Evolutionary conservation across 2,113 vertebrate genomes (phyloP).

Genomic region (Lamprotornis superbus): DNA sequence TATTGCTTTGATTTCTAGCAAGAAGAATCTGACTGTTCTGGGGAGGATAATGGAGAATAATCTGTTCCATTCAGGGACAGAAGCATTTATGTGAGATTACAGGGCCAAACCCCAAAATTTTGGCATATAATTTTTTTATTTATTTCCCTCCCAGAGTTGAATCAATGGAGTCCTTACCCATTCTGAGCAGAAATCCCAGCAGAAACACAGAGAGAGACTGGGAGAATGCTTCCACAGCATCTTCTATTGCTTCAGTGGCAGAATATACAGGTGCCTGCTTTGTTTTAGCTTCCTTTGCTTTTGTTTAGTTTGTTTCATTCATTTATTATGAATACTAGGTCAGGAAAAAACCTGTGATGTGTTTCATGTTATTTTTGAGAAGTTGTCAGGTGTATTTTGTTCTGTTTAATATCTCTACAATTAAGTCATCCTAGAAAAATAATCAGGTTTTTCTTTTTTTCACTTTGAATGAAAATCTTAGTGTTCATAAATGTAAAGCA

Average conservation of each 20-base stretch:
- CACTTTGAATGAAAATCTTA: background rate
- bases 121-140: background rate
- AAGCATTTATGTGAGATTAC: background rate
- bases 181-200: constrained; percentile 87
- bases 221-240: constrained; percentile 92
- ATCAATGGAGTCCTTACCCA: constrained; percentile 88
- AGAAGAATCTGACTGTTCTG: background rate
- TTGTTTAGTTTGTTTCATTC: background rate
- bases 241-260: constrained; percentile 90
- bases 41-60: background rate
- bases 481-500: background rate
- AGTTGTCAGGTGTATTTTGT: background rate
- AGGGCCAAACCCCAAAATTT: background rate
- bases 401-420: background rate
- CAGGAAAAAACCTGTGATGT: background rate
- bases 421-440: background rate
- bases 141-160: constrained; percentile 76
- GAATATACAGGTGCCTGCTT: constrained; percentile 87
- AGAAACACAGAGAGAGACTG: constrained; percentile 93
- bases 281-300: background rate
- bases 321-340: background rate
- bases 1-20: background rate
- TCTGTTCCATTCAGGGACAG: background rate
- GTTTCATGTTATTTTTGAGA: background rate
- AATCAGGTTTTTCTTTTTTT: background rate